Percentiles rank a stretch among this genome's conserved stretches.
Conservation (phyloP, 2,797 vertebrate species). For the Microchirus variegatus region DNA sequence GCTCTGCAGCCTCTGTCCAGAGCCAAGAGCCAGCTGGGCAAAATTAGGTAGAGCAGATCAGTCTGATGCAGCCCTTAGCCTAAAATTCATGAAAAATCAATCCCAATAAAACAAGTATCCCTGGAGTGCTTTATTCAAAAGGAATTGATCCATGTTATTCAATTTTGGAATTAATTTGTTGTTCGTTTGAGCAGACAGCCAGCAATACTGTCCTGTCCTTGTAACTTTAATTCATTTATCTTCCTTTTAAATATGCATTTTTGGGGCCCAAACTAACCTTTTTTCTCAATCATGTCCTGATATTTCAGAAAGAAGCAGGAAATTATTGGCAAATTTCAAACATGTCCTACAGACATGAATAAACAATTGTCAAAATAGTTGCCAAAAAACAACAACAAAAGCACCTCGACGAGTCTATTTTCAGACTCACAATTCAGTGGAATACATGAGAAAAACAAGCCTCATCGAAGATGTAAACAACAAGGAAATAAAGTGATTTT, state of each 20-base stretch:
- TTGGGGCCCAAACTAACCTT: too few species aligned
- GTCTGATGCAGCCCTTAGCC: slow-evolving; percentile 45
- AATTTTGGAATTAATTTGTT: slow-evolving; percentile 1
- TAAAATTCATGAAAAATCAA: slow-evolving; percentile 12
- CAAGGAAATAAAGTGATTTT: too few species aligned
- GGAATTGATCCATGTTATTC: slow-evolving; percentile 37
- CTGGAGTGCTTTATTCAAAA: slow-evolving; percentile 51
- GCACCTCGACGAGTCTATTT: too few species aligned
- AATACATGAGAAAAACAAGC: too few species aligned
- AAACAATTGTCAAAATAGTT: too few species aligned
- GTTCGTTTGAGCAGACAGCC: background rate
- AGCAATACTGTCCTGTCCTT: too few species aligned
- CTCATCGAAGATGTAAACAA: too few species aligned
- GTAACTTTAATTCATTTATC: too few species aligned
- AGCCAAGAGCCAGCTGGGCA: slow-evolving; percentile 99
- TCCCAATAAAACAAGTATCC: slow-evolving; percentile 13
- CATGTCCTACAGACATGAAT: too few species aligned
- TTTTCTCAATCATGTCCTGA: background rate
- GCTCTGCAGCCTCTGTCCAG: slow-evolving; percentile 98
- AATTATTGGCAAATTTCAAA: background rate
- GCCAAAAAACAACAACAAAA: too few species aligned
- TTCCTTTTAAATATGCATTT: too few species aligned
- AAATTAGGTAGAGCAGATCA: slow-evolving; percentile 97
- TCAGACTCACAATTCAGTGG: too few species aligned
- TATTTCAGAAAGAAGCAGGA: background rate